A percentile compares a stretch with the other conserved stretches of the same genome.
phyloP scores from a whole-genome alignment of 2,113 vertebrate genomes.

The Myrmecobius fasciatus region DNA sequence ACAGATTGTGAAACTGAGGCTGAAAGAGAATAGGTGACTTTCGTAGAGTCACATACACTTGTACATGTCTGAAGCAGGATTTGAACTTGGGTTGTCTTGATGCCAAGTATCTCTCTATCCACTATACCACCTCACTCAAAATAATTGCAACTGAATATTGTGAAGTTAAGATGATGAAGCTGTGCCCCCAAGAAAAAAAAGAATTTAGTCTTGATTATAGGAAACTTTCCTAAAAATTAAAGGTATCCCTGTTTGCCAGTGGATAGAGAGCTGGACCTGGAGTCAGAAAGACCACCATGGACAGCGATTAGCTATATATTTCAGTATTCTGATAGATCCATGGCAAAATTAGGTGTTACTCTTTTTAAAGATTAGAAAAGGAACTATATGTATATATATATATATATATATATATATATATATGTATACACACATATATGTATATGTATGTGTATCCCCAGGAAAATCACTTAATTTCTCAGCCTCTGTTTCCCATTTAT shows the following conservation, averaged over 20 bases:
- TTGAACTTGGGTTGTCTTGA: not conserved
- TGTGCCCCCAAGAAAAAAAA: not conserved
- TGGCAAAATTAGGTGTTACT: too few species aligned
- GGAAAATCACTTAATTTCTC: not conserved
- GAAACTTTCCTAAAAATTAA: not conserved
- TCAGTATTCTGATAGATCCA: too few species aligned
- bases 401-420: too few species aligned
- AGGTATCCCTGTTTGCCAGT: not conserved
- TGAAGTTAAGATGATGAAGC: not conserved
- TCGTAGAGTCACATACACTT: not conserved
- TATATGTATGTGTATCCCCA: too few species aligned
- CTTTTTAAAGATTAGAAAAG: too few species aligned
- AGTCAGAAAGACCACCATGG: not conserved
- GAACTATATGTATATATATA: too few species aligned
- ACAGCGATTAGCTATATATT: not conserved
- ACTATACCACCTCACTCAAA: not conserved
- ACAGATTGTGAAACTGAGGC: not conserved
- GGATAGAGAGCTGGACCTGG: not conserved
- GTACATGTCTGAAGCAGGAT: not conserved
- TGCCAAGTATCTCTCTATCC: not conserved
- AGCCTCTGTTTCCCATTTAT: not conserved
- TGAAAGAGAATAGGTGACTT: not conserved
- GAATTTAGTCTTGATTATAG: not conserved
- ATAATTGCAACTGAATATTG: not conserved
- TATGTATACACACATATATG: too few species aligned